Conservation (phyloP, 2,888 invertebrate species). For the Scrobipalpa atriplicella region DNA sequence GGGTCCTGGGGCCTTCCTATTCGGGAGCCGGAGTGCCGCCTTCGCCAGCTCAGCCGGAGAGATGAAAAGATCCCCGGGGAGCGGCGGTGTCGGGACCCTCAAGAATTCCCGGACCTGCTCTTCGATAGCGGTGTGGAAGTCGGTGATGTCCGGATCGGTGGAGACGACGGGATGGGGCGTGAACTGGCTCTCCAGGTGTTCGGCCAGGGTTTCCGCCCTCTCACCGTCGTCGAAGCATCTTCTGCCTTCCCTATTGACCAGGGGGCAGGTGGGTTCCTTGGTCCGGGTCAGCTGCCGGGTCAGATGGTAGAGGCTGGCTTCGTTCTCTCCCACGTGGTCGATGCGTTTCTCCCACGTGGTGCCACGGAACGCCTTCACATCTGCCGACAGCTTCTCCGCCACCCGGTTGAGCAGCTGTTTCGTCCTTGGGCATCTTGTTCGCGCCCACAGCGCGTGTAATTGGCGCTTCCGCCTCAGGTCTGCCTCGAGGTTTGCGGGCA, state of each 20-base stretch:
- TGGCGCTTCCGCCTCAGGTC: constrained; percentile 17
- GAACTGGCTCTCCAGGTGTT: constrained; percentile 27
- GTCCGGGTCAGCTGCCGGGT: neutral
- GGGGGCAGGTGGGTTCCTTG: constrained; percentile 10
- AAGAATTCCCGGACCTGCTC: neutral
- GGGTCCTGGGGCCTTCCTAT: constrained; percentile 34
- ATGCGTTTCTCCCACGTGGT: too few relatives aligned
- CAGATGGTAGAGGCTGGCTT: constrained; percentile 23
- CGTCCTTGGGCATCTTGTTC: constrained; percentile 14
- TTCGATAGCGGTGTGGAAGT: constrained; percentile 11
- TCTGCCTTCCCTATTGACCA: too few relatives aligned
- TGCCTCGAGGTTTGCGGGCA: neutral
- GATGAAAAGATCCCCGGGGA: constrained; percentile 26
- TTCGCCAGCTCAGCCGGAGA: constrained; percentile 29
- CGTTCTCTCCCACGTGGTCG: too few relatives aligned
- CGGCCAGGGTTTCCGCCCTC: too few relatives aligned
- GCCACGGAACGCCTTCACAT: neutral
- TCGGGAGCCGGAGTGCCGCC: neutral
- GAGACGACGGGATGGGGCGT: constrained; percentile 20
- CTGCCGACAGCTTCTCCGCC: neutral
- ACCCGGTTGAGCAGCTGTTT: constrained; percentile 16
- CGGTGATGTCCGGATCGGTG: neutral
- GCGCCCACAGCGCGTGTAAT: constrained; percentile 23
- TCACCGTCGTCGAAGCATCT: too few relatives aligned
- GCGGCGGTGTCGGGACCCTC: neutral